phyloP scores from a whole-genome alignment of 2,888 invertebrate species.

The Rhingia campestris region DNA sequence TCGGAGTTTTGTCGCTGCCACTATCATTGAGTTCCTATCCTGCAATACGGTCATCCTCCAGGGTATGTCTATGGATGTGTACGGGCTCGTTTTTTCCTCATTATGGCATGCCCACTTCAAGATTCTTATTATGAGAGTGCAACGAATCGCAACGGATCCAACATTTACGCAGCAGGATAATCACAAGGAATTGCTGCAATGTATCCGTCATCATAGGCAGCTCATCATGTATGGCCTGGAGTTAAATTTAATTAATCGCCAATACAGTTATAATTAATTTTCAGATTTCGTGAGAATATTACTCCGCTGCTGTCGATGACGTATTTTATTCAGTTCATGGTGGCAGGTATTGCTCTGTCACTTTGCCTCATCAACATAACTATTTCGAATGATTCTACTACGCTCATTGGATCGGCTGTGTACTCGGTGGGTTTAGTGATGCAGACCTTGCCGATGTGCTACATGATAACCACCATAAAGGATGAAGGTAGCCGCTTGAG shows the following conservation, averaged over 20 bases:
- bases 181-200: slow-evolving; percentile 74
- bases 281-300: slow-evolving; percentile 65
- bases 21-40: background rate
- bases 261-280: background rate
- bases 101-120: slow-evolving; percentile 3
- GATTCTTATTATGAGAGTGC: slow-evolving; percentile 75
- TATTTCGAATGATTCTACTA: slow-evolving; percentile 75
- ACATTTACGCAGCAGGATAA: slow-evolving; percentile 64
- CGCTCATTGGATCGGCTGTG: slow-evolving; percentile 74
- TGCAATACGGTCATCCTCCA: background rate
- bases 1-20: background rate
- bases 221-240: slow-evolving; percentile 75
- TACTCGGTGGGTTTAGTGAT: slow-evolving; percentile 75
- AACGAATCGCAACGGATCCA: slow-evolving; percentile 73
- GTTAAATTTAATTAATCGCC: background rate
- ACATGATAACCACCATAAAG: slow-evolving; percentile 76
- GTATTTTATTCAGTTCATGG: slow-evolving; percentile 77
- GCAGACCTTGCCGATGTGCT: slow-evolving; percentile 78
- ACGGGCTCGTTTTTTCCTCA: background rate
- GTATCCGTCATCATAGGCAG: slow-evolving; percentile 77
- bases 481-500: slow-evolving; percentile 76
- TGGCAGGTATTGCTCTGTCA: slow-evolving; percentile 76
- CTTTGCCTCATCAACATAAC: slow-evolving; percentile 76
- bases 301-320: slow-evolving; percentile 77
- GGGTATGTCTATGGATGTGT: background rate